Evolutionary conservation across 2,113 vertebrate genomes (phyloP), one percentile per base, ranked within the genome.

Genomic region (Guaruba guarouba): DNA sequence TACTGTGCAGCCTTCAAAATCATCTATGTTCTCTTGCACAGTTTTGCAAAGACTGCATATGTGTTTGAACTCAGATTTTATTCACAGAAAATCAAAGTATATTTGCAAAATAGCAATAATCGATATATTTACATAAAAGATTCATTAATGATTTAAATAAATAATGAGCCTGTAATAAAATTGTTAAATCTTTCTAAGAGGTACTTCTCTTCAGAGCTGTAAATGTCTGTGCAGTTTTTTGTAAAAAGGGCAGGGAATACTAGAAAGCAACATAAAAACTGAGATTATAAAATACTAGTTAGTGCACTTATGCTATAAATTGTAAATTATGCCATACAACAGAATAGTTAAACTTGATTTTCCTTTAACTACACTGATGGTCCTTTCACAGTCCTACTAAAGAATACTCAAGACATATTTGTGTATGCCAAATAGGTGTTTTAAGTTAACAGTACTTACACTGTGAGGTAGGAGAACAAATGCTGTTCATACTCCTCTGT

Each of bases 161-260:
- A 82, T 82, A 92, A 94, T 93, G 54, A 96, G 63, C 4, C 55
- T 75, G 52, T 88, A 93, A 92, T 93, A 95, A 93, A 91, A 86
- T 49, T 48, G n/a, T 69, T 92, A 88, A 89, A 68, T 87, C 92
- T 93, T 83, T 93, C 41, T 55, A 90, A 88, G 55, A 79, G 44
- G 35, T 76, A 13, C 61, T 90, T 44, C 23, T 19, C 57, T 88
- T 76, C n/a, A 46, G 61, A 91, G 51, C 41, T 91, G 37, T 83
- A 95, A 85, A 66, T 37, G 43, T 10, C 7, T 75, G 17, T 67
- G 48, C 22, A 91, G 37, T 18, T 39, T 84, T 91, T 52, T 86
- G 28, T 14, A 82, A 88, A 66, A 69, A 66, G 48, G 17, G 11
- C 22, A 74, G 17, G 7, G 31, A 92, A 55, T 11, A 78, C 0